A percentile compares a stretch with the other conserved stretches of the same genome.
Conservation (phyloP, 2,113 vertebrate genomes). For the Psettodes erumei region DNA sequence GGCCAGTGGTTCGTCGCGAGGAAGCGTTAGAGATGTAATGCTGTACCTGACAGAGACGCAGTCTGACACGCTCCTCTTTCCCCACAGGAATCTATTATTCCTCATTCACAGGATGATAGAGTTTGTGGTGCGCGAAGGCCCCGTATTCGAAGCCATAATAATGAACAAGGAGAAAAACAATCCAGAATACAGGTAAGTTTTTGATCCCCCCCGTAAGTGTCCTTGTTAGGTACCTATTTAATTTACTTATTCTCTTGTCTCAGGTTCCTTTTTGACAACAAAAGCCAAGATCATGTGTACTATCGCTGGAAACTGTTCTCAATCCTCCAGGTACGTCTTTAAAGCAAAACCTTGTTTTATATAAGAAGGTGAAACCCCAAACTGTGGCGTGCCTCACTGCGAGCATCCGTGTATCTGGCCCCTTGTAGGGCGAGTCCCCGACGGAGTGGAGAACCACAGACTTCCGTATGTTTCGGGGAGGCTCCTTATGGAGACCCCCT, state of each 20-base stretch:
- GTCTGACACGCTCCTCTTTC: slow-evolving; percentile 56
- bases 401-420: not conserved
- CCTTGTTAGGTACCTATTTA: not conserved
- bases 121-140: slow-evolving; percentile 89
- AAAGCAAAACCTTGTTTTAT: not conserved
- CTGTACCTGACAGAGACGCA: slow-evolving; percentile 15
- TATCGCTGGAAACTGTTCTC: slow-evolving; percentile 87
- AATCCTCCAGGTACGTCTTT: slow-evolving; percentile 82
- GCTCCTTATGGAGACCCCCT: slow-evolving; percentile 85
- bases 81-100: slow-evolving; percentile 83
- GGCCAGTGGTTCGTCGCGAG: slow-evolving; percentile 25
- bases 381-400: not conserved
- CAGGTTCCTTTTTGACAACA: slow-evolving; percentile 88
- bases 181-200: slow-evolving; percentile 80
- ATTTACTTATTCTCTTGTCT: slow-evolving; percentile 14
- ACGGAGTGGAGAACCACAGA: slow-evolving; percentile 82
- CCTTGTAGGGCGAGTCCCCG: slow-evolving; percentile 78
- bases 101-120: slow-evolving; percentile 88
- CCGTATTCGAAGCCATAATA: slow-evolving; percentile 87
- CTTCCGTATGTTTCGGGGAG: slow-evolving; percentile 85
- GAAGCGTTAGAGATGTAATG: slow-evolving; percentile 16
- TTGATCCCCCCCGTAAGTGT: not conserved
- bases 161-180: slow-evolving; percentile 87
- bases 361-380: not conserved
- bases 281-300: slow-evolving; percentile 86